Percentiles rank a stretch among this genome's conserved stretches.
Conservation (phyloP, 2,888 invertebrate genomes). For the Stomorhina lunata region DNA sequence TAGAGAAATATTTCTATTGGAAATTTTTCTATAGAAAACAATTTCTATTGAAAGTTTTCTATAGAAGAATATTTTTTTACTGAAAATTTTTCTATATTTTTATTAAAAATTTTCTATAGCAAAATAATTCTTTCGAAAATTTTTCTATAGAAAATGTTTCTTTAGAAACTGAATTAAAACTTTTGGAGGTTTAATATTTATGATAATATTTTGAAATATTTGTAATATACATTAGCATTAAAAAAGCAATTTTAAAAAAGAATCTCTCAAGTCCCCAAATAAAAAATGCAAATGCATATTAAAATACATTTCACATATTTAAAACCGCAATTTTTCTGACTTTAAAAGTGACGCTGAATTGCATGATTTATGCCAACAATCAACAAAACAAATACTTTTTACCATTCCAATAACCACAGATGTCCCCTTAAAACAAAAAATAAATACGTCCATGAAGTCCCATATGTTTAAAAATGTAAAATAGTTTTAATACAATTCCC, state of each 20-base stretch:
- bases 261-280: neutral
- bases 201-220: too few species aligned
- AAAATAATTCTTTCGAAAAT: too few species aligned
- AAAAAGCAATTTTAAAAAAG: neutral
- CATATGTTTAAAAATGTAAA: slow-evolving; percentile 38
- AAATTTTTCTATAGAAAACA: too few species aligned
- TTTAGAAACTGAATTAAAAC: too few species aligned
- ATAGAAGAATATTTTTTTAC: too few species aligned
- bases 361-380: slow-evolving; percentile 32
- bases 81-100: too few species aligned
- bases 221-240: too few species aligned
- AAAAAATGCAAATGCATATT: neutral
- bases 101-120: too few species aligned
- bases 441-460: slow-evolving; percentile 6
- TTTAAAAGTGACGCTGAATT: slow-evolving; percentile 15
- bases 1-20: too few species aligned
- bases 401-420: neutral
- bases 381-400: neutral
- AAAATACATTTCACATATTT: neutral
- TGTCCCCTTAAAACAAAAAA: slow-evolving; percentile 7
- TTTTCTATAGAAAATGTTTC: too few species aligned
- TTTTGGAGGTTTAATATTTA: too few species aligned
- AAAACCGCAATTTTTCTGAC: neutral
- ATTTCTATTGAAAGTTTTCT: too few species aligned
- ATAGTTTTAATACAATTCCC: slow-evolving; percentile 30